Evolutionary conservation across 2,888 invertebrate species (phyloP), one percentile per base, ranked within the genome.

Genomic region (Stenchaetothrips biformis): DNA sequence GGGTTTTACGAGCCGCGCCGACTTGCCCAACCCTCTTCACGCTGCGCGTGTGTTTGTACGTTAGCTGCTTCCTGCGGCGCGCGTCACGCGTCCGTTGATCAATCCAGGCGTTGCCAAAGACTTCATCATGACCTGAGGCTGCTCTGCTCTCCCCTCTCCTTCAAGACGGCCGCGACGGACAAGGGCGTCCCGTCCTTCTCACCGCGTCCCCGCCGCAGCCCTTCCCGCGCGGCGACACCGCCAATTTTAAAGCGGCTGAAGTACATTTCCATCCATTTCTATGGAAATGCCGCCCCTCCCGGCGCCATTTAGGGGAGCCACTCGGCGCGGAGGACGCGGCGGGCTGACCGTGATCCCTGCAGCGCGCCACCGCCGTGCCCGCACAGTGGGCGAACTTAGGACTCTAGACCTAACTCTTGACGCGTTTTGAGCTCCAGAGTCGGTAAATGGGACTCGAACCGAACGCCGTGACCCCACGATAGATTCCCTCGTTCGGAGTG

Each of bases 231-330:
- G 6, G 53, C n/a, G 11, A 74, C 67, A 74, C 67, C 67, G 67
- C 67, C 21, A 74, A 74, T 74, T 74, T 74, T 74, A 74, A 74
- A 74, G 67, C 0, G 25, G 25, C 18, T 16, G 59, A 59, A 18
- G 59, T 59, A 59, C 67, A 74, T 74, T 74, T 74, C 67, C 67
- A 74, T 74, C 67, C 21, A 74, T 74, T 74, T 74, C 67, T 25
- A 74, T 74, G 67, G 25, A 25, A 74, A 74, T 21, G 8, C 21
- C 67, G n/a, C 25, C 18, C 59, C 18, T 13, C 18, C 13, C 59
- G 18, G 13, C 59, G 59, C 13, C 53, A 9, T 53, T 16, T 2
- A 53, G 59, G 18, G 59, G 59, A 13, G 18, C 53, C 18, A 59
- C 13, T 59, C 18, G 59, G 59, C 59, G 59, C 9, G 2, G 37